Evolutionary conservation across 2,888 invertebrate species (phyloP).

Genomic region (Liodrosophila aerea): DNA sequence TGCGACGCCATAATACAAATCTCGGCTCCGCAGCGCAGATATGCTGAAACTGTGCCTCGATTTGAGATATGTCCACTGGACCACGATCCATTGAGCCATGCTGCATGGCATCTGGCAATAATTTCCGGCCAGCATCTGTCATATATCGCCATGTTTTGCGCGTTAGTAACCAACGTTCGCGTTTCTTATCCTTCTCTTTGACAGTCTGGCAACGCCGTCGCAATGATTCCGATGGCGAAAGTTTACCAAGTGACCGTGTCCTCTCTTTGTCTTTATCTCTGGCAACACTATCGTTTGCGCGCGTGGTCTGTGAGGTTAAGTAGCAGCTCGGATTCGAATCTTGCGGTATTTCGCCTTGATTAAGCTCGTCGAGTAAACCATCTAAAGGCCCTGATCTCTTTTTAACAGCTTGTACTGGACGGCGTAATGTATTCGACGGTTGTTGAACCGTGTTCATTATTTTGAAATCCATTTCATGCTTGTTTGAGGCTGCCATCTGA

Average conservation of each 20-base stretch:
- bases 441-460: conserved; percentile 10
- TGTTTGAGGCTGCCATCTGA: conserved; percentile 38
- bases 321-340: no score
- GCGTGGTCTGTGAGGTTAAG: neutral
- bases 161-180: conserved; percentile 92
- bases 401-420: conserved; percentile 58
- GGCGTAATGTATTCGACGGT: conserved; percentile 36
- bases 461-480: conserved; percentile 21
- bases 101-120: conserved; percentile 91
- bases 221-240: conserved; percentile 20
- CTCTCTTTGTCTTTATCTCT: neutral
- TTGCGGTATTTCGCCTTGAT: conserved; percentile 5
- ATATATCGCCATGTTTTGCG: conserved; percentile 96
- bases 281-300: neutral
- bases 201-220: conserved; percentile 36
- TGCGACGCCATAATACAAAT: conserved; percentile 90
- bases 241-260: neutral
- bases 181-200: conserved; percentile 61
- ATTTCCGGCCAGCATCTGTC: conserved; percentile 93
- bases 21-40: conserved; percentile 90
- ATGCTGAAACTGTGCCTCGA: conserved; percentile 92
- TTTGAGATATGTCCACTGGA: conserved; percentile 85
- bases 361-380: conserved; percentile 54
- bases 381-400: conserved; percentile 72
- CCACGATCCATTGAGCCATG: conserved; percentile 87